Evolutionary conservation across 2,113 vertebrate genomes (phyloP).

Genomic region (Pandion haliaetus): DNA sequence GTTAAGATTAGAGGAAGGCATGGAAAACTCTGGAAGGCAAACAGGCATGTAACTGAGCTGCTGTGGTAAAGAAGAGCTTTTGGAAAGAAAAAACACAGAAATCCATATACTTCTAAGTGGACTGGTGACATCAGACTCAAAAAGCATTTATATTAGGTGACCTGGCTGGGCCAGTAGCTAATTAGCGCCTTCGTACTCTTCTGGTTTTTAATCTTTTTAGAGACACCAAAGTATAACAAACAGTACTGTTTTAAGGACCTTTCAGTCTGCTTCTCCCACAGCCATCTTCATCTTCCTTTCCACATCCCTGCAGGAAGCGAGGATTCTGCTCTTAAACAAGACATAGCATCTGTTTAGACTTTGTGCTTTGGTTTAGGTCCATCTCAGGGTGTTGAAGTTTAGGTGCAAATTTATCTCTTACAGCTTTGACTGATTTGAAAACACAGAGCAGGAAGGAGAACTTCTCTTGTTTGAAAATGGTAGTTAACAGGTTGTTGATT

Average conservation of each 20-base stretch:
- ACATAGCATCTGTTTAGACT: neutral
- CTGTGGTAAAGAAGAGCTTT: neutral
- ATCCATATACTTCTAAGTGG: neutral
- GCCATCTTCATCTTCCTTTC: neutral
- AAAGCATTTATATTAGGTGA: neutral
- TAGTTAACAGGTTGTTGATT: neutral
- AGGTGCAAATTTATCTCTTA: neutral
- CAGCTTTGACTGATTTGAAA: conserved; percentile 8
- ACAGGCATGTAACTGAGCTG: neutral
- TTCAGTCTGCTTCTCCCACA: neutral
- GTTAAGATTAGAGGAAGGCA: neutral
- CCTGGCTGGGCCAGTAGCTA: neutral
- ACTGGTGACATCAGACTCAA: neutral
- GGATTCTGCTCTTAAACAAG: neutral
- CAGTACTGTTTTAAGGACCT: neutral
- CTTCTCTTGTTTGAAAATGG: neutral
- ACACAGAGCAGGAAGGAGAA: conserved; percentile 27
- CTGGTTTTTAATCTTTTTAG: neutral
- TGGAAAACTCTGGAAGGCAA: neutral
- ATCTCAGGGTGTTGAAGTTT: neutral
- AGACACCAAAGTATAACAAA: neutral
- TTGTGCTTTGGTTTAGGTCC: neutral
- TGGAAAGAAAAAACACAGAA: neutral
- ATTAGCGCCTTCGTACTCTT: neutral
- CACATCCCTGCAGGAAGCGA: neutral